Base-by-base conservation (phyloP, 2,113 vertebrate species). In the Dicentrarchus labrax region DNA sequence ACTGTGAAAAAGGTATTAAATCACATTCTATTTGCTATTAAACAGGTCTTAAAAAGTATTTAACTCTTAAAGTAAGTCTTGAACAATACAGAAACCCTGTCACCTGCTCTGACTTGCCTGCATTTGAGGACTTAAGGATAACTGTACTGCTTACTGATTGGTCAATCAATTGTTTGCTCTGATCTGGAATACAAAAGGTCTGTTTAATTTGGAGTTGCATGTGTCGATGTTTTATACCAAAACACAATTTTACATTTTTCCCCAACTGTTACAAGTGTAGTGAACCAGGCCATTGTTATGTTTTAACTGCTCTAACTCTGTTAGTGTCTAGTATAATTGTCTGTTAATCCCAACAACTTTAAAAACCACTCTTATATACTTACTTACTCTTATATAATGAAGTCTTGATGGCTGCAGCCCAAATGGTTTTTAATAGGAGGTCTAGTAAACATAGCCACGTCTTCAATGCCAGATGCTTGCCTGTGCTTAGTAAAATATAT, bases 371-470 rank as follows among this genome's bases (percentile, higher is more conserved):
- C 15, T 36, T 41, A 21, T 12, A 24, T 45, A 17, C n/a, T n/a
- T n/a, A n/a, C n/a, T n/a, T n/a, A 22, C 21, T 57, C 15, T 36
- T 41, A 21, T 12, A 24, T 45, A 17, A 47, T 50, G 8, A 43
- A 10, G 8, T 51, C 11, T 51, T 51, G 10, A 24, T 59, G 30
- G 43, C 47, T 16, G 30, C 51, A 47, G 24, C 50, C 36, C 16
- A 66, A 60, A 66, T 61, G n/a, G 11, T 54, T 54, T 72, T 80
- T 74, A 9, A 56, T 71, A 47, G 48, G 11, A 62, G 22, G 53
- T 16, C 21, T 62, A 38, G 16, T 22, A 4, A 38, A 69, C 7
- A 16, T 53, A 17, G 6, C 17, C 7, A 13, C 39, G 24, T n/a
- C 24, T 38, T 71, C 41, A 50, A 19, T n/a, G 39, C 13, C 5